Percentiles rank a stretch among this genome's conserved stretches.
Evolutionary conservation across 2,797 vertebrate species (phyloP).

Genomic region (Sebastes cheni): DNA sequence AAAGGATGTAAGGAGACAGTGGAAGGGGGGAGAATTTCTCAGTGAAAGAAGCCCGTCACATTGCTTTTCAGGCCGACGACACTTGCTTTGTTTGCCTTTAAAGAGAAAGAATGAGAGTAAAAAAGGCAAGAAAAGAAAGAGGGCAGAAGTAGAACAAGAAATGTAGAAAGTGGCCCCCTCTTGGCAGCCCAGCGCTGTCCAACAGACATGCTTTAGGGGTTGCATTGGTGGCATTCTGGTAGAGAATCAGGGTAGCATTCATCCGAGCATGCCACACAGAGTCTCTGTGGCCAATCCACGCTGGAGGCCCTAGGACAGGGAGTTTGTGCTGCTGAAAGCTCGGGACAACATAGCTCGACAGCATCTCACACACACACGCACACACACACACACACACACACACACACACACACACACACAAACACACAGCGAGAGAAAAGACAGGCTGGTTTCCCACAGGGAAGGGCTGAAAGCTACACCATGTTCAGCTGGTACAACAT

Average conservation of each 20-base stretch:
- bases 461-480: conserved; percentile 83
- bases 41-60: conserved; percentile 26
- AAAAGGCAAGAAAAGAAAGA: conserved; percentile 36
- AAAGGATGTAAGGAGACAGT: neutral
- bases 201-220: conserved; percentile 67
- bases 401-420: conserved; percentile 47
- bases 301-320: conserved; percentile 74
- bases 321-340: conserved; percentile 76
- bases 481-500: conserved; percentile 83
- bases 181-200: conserved; percentile 51
- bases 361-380: conserved; percentile 46
- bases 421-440: conserved; percentile 71
- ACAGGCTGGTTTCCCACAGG: conserved; percentile 80
- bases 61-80: conserved; percentile 36
- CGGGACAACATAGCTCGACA: conserved; percentile 72
- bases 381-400: conserved; percentile 32
- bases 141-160: conserved; percentile 59
- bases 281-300: conserved; percentile 75
- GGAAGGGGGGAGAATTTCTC: neutral
- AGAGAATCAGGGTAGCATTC: conserved; percentile 69
- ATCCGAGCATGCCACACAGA: conserved; percentile 72
- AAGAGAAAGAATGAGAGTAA: conserved; percentile 22
- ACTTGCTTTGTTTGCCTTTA: conserved; percentile 56
- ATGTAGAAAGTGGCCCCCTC: conserved; percentile 55
- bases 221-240: conserved; percentile 73